Evolutionary conservation across 2,797 vertebrate genomes (phyloP).

Genomic region (Toxotes lorentzi): DNA sequence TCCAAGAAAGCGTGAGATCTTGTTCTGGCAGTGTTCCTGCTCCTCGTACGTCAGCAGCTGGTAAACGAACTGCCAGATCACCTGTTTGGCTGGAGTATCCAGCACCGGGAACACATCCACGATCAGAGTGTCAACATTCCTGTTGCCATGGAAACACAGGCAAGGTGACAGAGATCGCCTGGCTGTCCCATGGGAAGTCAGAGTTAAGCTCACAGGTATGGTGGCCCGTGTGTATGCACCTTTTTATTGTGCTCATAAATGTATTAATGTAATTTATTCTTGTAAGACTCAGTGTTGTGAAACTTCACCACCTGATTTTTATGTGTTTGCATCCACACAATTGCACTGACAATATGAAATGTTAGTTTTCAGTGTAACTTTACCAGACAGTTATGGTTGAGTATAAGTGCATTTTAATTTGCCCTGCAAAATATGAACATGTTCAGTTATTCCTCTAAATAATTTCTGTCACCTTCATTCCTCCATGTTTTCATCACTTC

Average conservation of each 20-base stretch:
- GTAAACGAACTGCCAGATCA: slow-evolving; percentile 99
- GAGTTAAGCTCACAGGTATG: slow-evolving; percentile 2
- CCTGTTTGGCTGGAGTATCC: slow-evolving; percentile 97
- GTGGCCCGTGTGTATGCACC: not conserved
- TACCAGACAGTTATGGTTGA: not conserved
- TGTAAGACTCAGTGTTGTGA: too few relatives aligned
- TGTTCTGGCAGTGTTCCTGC: slow-evolving; percentile 96
- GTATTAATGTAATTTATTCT: not conserved
- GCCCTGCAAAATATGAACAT: not conserved
- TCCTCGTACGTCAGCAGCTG: slow-evolving; percentile 98
- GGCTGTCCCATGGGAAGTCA: slow-evolving; percentile 26
- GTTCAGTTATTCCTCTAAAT: not conserved
- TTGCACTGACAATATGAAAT: not conserved
- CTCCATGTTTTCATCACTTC: not conserved
- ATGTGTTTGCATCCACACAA: not conserved
- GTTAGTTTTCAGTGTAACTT: too few relatives aligned
- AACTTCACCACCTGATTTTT: too few relatives aligned
- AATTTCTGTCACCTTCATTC: not conserved
- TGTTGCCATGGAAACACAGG: slow-evolving; percentile 73
- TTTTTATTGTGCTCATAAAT: not conserved
- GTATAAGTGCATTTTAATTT: too few relatives aligned
- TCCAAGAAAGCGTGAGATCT: slow-evolving; percentile 96
- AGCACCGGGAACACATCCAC: slow-evolving; percentile 96
- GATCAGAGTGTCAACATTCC: slow-evolving; percentile 97
- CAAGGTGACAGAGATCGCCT: slow-evolving; percentile 44